These are phyloP conservation scores for Pogonomyrmex barbatus DNA, from an alignment of 1,140 invertebrate genomes.

Conservation along the genomic window DNA sequence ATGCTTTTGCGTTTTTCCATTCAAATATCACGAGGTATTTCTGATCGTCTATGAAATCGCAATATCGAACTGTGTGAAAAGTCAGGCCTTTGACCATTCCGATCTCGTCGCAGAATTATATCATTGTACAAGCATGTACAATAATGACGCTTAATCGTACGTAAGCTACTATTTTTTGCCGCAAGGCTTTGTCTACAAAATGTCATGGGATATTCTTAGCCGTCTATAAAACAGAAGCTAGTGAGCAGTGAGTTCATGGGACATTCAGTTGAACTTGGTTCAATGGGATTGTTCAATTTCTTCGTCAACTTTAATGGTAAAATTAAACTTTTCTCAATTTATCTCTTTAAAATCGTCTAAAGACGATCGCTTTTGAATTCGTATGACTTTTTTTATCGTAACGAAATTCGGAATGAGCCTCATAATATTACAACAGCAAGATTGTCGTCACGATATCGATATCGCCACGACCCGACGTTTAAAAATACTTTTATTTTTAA, in stretches of 20 bases:
- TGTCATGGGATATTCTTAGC: neutral
- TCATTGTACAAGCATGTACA: neutral
- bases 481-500: neutral
- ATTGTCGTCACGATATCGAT: neutral
- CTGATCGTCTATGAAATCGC: slow-evolving; percentile 27
- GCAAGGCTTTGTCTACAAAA: neutral
- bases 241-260: neutral
- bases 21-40: slow-evolving; percentile 25
- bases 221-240: neutral
- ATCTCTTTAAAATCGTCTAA: neutral
- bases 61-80: slow-evolving; percentile 13
- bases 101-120: neutral
- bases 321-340: neutral
- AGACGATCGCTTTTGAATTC: neutral
- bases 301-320: too few relatives aligned
- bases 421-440: neutral
- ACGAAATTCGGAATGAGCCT: neutral
- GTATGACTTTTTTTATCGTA: neutral
- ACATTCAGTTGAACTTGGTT: neutral
- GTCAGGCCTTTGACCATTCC: neutral
- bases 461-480: too few relatives aligned
- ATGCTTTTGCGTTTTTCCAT: too few relatives aligned
- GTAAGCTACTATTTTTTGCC: neutral
- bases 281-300: too few relatives aligned
- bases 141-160: neutral